These are phyloP conservation scores for Lycocorax pyrrhopterus DNA, from an alignment of 2,113 vertebrate species.

Conservation along the genomic window DNA sequence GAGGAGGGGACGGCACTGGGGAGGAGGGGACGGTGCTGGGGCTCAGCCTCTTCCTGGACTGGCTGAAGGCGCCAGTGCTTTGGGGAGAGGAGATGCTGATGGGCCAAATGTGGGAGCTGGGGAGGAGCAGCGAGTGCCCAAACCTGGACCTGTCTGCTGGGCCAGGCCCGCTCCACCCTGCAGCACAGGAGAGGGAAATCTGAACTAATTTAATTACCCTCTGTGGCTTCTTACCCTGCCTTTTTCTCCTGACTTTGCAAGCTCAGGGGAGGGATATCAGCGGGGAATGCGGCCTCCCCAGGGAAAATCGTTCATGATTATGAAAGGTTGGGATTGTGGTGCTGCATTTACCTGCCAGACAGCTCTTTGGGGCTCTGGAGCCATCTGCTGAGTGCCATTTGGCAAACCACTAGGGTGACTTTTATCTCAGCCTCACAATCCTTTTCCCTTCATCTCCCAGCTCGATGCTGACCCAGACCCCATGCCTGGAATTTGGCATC, in stretches of 20 bases:
- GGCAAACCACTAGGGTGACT: background rate
- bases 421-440: background rate
- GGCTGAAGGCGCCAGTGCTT: background rate
- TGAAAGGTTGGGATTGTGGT: background rate
- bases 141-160: background rate
- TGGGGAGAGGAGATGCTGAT: accelerated
- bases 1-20: background rate
- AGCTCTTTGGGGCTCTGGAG: background rate
- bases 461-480: background rate
- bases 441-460: background rate
- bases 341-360: background rate
- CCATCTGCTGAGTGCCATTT: background rate
- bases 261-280: background rate
- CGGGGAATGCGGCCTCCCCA: background rate
- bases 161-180: background rate
- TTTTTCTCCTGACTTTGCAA: background rate
- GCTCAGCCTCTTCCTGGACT: background rate
- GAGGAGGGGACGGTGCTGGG: background rate
- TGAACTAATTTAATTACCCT: background rate
- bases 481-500: background rate
- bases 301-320: background rate
- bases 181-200: background rate
- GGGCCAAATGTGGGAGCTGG: background rate
- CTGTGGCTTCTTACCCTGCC: background rate
- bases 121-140: background rate